Base-by-base conservation (phyloP, 1,140 invertebrate species). In the Dendroctonus valens region DNA sequence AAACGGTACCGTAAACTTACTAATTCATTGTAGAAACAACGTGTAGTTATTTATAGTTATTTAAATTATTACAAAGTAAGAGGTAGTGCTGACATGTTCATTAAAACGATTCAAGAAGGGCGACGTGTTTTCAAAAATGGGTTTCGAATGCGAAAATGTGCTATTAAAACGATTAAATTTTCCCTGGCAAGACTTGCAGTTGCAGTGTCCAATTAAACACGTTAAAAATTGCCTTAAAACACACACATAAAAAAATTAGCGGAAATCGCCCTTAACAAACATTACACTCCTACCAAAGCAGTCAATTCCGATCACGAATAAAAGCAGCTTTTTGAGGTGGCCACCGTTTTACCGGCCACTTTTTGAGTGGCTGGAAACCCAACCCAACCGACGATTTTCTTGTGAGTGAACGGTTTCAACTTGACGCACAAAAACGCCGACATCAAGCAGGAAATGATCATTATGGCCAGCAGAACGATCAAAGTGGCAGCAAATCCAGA, bases 401-500 rank as follows among this genome's bases (percentile, higher is more conserved):
- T 82, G 70, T 68, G 81, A 2, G 83, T 81, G 70, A 89, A 88
- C 11, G 90, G 88, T 71, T 89, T 82, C 70, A 92, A 78, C 68
- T 89, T 85, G 41, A 93, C 81, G 75, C 91, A 95, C 5, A 95
- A 82, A 69, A 94, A 90, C 2, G 90, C 88, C 26, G 92, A 94
- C 44, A 94, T 82, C 8, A 93, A 81, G 74, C 91, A 94, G 3
- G 92, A 93, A 49, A 88, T 87, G 15, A 95, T 79, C 52, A 96
- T 80, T 49, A 94, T 89, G 50, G 85, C 87, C 39, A 95, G 81
- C 5, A 96, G 82, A 9, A 94, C 83, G 41, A 93, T 84, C 7
- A 96, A 81, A 7, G 91, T 92, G 6, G 91, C 88, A 41, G 92
- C 89, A 76, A 96, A 95, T 0, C 92, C 91, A 9, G 91, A 89